These are phyloP conservation scores for Caenorhabditis sp. DNA, from an alignment of 2,888 invertebrate genomes.

Conservation along the genomic window DNA sequence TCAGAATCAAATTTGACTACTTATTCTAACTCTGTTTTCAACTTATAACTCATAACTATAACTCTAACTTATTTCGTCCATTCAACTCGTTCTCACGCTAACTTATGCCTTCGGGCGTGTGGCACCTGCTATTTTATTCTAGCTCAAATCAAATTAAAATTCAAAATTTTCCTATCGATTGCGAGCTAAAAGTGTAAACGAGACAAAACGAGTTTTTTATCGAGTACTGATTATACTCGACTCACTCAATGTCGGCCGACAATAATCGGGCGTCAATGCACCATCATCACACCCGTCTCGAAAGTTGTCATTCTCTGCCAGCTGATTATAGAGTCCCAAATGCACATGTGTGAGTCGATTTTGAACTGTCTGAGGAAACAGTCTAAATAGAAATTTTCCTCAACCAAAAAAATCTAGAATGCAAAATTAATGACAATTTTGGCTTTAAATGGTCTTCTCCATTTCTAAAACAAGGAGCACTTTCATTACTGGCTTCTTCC, in stretches of 20 bases:
- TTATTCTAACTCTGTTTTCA: neutral
- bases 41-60: neutral
- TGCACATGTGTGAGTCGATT: conserved; percentile 54
- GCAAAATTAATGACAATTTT: neutral
- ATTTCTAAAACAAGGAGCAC: conserved; percentile 2
- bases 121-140: neutral
- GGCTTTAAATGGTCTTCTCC: too few relatives aligned
- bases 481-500: conserved; percentile 8
- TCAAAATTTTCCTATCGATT: conserved; percentile 13
- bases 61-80: neutral
- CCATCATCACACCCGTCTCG: conserved; percentile 33
- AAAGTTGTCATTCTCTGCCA: conserved; percentile 59
- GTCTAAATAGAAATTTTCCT: too few relatives aligned
- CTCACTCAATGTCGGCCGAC: conserved; percentile 21
- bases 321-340: conserved; percentile 56
- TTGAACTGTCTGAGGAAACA: neutral
- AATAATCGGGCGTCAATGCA: conserved; percentile 49
- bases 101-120: neutral
- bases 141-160: too few relatives aligned
- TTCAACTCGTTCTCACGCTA: neutral
- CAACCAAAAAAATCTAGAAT: too few relatives aligned
- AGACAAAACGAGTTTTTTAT: conserved; percentile 18
- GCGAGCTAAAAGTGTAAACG: conserved; percentile 18
- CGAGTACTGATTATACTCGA: conserved; percentile 30
- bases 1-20: neutral